Conservation (phyloP, 1,140 invertebrate species). For the Mizuhopecten yessoensis region DNA sequence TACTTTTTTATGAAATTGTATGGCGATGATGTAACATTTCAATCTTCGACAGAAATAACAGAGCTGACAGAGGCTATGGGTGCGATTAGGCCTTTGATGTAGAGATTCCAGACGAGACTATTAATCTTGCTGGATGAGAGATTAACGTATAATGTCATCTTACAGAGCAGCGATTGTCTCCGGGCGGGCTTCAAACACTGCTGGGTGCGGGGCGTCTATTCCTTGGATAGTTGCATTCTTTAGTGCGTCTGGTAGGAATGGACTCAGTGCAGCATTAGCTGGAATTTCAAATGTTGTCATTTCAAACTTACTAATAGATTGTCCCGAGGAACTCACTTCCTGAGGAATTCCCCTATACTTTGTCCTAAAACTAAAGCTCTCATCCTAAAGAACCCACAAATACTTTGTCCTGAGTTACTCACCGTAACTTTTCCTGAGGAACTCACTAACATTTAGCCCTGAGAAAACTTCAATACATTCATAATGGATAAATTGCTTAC, state of each 20-base stretch:
- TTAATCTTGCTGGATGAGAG: not conserved
- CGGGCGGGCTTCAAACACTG: not conserved
- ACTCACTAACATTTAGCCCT: no score
- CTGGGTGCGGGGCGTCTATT: not conserved
- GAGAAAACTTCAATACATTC: no score
- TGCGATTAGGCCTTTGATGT: constrained; percentile 32
- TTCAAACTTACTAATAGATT: no score
- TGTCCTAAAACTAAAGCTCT: no score
- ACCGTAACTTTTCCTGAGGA: no score
- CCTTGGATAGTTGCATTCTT: constrained; percentile 31
- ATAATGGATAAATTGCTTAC: no score
- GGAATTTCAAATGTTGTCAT: not conserved
- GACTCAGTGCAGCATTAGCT: not conserved
- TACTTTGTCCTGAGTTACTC: no score
- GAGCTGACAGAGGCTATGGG: not conserved
- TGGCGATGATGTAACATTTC: constrained; percentile 25
- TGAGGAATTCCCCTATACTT: no score
- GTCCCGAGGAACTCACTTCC: no score
- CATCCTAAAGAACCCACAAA: no score
- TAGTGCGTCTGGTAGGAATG: not conserved
- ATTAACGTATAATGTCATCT: constrained; percentile 20
- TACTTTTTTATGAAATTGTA: no score
- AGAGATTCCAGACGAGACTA: not conserved
- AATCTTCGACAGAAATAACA: not conserved
- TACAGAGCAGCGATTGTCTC: not conserved